phyloP scores from a whole-genome alignment of 2,888 invertebrate species.

The Carterocephalus palaemon region DNA sequence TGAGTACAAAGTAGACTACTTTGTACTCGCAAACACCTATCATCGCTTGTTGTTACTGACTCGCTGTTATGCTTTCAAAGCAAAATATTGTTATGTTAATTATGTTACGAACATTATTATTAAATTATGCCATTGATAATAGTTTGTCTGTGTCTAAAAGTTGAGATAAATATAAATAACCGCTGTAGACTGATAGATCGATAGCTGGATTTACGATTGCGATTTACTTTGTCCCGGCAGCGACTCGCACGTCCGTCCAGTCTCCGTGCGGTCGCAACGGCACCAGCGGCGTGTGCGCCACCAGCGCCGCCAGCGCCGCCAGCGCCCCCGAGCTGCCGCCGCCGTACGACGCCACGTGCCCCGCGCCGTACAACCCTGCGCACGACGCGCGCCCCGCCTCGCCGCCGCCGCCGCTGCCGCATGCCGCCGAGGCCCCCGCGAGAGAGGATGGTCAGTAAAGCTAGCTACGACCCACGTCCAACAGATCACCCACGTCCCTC shows the following conservation, averaged over 20 bases:
- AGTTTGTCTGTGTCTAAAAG: no score
- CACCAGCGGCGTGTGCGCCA: slow-evolving; percentile 27
- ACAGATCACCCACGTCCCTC: no score
- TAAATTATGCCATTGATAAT: no score
- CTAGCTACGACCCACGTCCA: no score
- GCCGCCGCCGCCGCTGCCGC: slow-evolving; percentile 10
- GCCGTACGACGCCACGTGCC: slow-evolving; percentile 55
- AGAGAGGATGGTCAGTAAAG: slow-evolving; percentile 10
- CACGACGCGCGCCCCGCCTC: slow-evolving; percentile 17
- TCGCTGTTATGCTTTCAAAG: no score
- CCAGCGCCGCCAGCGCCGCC: slow-evolving; percentile 46
- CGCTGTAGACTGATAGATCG: background rate
- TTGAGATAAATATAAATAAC: background rate
- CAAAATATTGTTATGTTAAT: no score
- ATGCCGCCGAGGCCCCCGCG: background rate
- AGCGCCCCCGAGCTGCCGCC: slow-evolving; percentile 55
- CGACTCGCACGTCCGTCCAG: slow-evolving; percentile 41
- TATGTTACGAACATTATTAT: no score
- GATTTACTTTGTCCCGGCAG: slow-evolving; percentile 14
- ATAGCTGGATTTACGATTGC: no score
- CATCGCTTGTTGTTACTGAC: no score
- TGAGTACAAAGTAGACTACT: no score
- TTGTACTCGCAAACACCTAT: no score
- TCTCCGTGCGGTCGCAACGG: slow-evolving; percentile 32
- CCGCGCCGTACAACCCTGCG: slow-evolving; percentile 40